Conservation (phyloP, 2,113 vertebrate species). For the Thunnus maccoyii region DNA sequence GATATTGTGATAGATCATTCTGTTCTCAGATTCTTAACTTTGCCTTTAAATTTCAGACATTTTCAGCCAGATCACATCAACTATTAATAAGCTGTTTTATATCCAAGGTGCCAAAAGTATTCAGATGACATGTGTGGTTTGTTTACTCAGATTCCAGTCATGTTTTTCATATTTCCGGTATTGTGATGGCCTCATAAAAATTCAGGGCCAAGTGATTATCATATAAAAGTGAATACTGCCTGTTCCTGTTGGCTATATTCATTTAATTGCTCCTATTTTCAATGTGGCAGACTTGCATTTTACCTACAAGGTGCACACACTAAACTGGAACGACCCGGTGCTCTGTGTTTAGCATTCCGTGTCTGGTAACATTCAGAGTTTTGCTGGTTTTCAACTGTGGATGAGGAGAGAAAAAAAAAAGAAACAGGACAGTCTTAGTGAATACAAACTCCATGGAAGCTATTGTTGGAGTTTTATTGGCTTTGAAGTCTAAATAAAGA, state of each 20-base stretch:
- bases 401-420: conserved; percentile 48
- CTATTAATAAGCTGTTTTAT: not conserved
- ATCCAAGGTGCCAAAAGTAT: not conserved
- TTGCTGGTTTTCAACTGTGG: conserved; percentile 66
- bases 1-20: not conserved
- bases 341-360: conserved; percentile 43
- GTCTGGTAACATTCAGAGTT: conserved; percentile 37
- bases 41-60: not conserved
- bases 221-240: not conserved
- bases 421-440: conserved; percentile 38
- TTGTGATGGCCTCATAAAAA: conserved; percentile 4
- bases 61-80: not conserved
- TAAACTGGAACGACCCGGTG: conserved; percentile 11
- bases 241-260: not conserved
- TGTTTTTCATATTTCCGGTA: not conserved
- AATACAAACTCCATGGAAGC: conserved; percentile 36
- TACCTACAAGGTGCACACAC: conserved; percentile 7
- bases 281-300: conserved; percentile 24
- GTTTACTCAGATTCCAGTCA: conserved; percentile 11
- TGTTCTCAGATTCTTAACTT: too few relatives aligned
- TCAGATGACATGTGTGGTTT: not conserved
- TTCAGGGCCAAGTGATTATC: not conserved
- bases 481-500: conserved; percentile 46
- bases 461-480: conserved; percentile 38
- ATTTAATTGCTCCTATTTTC: not conserved